Conservation (phyloP, 2,113 vertebrate species). For the Bubalus kerabau region DNA sequence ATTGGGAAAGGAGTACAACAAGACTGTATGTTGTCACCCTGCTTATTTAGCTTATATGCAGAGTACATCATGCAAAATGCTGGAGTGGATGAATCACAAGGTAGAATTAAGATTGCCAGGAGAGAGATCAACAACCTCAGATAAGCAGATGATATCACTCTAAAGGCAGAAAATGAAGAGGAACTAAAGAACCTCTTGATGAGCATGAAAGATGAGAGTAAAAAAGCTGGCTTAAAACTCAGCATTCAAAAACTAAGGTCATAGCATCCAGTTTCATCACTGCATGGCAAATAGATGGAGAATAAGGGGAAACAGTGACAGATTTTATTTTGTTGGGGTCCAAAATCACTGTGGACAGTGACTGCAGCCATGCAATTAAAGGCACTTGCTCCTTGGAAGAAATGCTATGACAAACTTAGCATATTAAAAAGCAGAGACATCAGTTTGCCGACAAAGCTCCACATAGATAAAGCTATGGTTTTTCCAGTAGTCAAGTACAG, state of each 20-base stretch:
- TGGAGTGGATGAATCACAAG: not conserved
- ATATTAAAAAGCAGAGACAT: not conserved
- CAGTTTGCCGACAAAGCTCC: not conserved
- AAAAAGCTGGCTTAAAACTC: not conserved
- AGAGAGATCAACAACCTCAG: not conserved
- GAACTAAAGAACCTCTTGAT: not conserved
- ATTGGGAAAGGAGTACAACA: not conserved
- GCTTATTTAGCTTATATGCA: not conserved
- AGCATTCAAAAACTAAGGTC: not conserved
- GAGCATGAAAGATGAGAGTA: not conserved
- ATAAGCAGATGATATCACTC: not conserved
- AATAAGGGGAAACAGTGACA: not conserved
- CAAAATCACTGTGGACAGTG: not conserved
- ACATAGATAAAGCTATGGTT: not conserved
- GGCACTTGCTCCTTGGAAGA: not conserved
- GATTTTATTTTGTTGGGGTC: not conserved
- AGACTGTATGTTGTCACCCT: not conserved
- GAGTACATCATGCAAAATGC: not conserved
- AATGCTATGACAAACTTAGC: not conserved
- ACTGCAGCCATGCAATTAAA: not conserved
- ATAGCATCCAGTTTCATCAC: not conserved
- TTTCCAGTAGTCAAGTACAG: not conserved
- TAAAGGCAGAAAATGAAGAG: not conserved
- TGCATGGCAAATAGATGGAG: not conserved
- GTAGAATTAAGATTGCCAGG: not conserved